A percentile compares a stretch with the other conserved stretches of the same genome.
Conservation (phyloP, 1,140 invertebrate species). For the Hypothenemus hampei region DNA sequence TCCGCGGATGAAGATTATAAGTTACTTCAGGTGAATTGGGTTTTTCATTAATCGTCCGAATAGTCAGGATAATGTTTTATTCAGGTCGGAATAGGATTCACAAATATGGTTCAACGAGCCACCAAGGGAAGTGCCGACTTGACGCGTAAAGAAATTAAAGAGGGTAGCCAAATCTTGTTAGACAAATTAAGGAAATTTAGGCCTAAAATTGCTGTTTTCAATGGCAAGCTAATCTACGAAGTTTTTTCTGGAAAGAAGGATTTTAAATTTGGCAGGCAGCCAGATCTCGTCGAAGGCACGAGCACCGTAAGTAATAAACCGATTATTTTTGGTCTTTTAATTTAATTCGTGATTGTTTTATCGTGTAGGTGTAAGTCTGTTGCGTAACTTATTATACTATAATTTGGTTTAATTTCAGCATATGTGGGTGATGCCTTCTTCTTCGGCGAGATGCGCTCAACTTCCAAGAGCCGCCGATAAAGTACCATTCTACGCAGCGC, state of each 20-base stretch:
- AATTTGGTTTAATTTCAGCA: slow-evolving; percentile 59
- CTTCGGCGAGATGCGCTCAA: slow-evolving; percentile 92
- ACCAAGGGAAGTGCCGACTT: slow-evolving; percentile 95
- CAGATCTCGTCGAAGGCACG: slow-evolving; percentile 86
- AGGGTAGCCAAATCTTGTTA: slow-evolving; percentile 84
- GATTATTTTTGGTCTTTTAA: no score
- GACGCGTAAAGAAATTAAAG: slow-evolving; percentile 94
- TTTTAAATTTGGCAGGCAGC: slow-evolving; percentile 93
- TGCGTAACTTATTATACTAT: no score
- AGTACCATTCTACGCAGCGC: slow-evolving; percentile 91
- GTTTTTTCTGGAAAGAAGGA: slow-evolving; percentile 96
- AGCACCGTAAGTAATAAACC: slow-evolving; percentile 71
- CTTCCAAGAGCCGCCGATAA: slow-evolving; percentile 93
- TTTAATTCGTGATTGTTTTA: not conserved
- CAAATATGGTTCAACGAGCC: slow-evolving; percentile 92
- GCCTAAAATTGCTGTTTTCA: slow-evolving; percentile 97
- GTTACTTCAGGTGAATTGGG: slow-evolving; percentile 64
- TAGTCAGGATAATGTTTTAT: not conserved
- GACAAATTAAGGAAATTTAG: slow-evolving; percentile 90
- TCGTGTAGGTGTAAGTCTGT: not conserved
- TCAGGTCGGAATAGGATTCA: slow-evolving; percentile 84
- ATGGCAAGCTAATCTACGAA: slow-evolving; percentile 97
- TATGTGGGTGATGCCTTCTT: slow-evolving; percentile 98
- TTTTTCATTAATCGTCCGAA: not conserved
- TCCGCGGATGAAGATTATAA: slow-evolving; percentile 94